Conservation (phyloP, 2,797 vertebrate species). For the Ceryle rudis region DNA sequence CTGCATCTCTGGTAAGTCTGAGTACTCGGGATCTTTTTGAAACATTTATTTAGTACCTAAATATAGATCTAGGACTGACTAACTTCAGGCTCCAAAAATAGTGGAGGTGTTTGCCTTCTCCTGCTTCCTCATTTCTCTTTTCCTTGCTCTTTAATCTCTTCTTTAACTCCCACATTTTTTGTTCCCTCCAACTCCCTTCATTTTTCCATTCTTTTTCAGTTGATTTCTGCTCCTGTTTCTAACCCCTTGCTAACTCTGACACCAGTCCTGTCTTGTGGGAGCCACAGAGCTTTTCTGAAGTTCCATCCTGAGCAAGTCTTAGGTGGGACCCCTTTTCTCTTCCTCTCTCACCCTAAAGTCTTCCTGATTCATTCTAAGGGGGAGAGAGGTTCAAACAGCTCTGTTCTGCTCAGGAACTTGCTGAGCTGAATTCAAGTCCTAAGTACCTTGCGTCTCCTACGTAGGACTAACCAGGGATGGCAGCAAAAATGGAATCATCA, state of each 20-base stretch:
- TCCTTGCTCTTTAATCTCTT: neutral
- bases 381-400: neutral
- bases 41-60: slow-evolving; percentile 50
- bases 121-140: slow-evolving; percentile 5
- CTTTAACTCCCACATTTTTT: neutral
- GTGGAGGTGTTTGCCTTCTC: slow-evolving; percentile 25
- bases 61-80: slow-evolving; percentile 43
- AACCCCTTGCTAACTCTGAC: fast-evolving
- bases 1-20: neutral
- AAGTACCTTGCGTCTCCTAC: neutral
- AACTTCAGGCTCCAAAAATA: slow-evolving; percentile 27
- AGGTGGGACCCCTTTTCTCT: neutral
- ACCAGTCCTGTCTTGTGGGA: neutral
- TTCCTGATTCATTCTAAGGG: neutral
- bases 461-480: neutral
- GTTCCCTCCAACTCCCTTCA: neutral
- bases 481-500: neutral
- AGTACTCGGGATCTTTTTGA: slow-evolving; percentile 15
- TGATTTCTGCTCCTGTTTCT: neutral
- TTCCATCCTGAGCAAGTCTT: neutral
- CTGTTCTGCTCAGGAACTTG: neutral
- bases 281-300: neutral
- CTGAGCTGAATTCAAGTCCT: neutral
- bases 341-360: neutral
- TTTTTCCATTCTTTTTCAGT: neutral